Evolutionary conservation across 37 sponge, comb jelly and placozoan genomes (phyloP).

Genomic region (Chondrilla cf. caribensis): DNA sequence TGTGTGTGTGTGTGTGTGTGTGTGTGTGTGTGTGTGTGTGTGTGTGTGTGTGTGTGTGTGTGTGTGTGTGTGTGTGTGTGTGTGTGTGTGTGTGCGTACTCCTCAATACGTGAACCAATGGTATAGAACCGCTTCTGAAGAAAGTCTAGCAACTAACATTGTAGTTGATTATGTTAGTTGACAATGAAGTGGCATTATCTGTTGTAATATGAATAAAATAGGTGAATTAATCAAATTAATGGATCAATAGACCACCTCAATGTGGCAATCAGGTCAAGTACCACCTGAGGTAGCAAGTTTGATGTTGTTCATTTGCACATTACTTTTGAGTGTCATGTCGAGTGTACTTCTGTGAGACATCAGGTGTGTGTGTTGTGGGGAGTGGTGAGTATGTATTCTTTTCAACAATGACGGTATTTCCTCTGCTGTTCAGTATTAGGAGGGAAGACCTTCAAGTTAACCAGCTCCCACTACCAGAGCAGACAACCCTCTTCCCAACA

Average conservation of each 20-base stretch:
- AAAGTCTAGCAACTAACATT: too few relatives aligned
- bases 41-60: background rate
- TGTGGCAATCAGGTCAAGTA: too few relatives aligned
- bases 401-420: background rate
- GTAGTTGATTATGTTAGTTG: too few relatives aligned
- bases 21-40: background rate
- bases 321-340: too few relatives aligned
- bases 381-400: background rate
- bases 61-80: too few relatives aligned
- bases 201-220: background rate
- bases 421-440: background rate
- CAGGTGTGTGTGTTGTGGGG: background rate
- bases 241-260: too few relatives aligned
- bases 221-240: too few relatives aligned
- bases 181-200: background rate
- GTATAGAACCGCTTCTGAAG: too few relatives aligned
- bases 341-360: background rate
- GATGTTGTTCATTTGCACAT: too few relatives aligned
- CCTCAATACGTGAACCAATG: too few relatives aligned
- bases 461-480: background rate
- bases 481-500: constrained; percentile 9
- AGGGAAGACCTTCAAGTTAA: background rate
- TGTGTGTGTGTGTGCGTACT: too few relatives aligned
- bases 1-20: background rate
- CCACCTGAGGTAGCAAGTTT: too few relatives aligned